Evolutionary conservation across 2,113 vertebrate genomes (phyloP).

Genomic region (Corythornis madagascariensis): DNA sequence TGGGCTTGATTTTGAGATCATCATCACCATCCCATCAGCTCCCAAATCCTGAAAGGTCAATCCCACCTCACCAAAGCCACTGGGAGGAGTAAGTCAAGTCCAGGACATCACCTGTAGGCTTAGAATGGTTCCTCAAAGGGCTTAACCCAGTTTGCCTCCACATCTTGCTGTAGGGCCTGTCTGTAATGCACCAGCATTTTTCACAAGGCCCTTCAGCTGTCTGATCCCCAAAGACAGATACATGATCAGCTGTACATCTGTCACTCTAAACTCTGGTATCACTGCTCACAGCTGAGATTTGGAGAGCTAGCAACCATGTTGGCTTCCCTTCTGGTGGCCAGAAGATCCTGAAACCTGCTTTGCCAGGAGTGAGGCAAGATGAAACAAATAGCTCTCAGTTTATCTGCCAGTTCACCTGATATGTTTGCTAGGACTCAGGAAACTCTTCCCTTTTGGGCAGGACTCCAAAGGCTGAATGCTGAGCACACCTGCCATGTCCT

Average conservation of each 20-base stretch:
- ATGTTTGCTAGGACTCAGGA: neutral
- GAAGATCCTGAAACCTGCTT: neutral
- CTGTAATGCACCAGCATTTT: neutral
- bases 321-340: neutral
- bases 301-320: neutral
- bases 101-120: neutral
- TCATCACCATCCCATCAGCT: neutral
- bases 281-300: neutral
- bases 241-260: neutral
- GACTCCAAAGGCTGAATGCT: neutral
- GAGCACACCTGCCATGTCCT: neutral
- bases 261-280: neutral
- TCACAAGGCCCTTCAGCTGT: slow-evolving; percentile 4
- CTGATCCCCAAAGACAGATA: neutral
- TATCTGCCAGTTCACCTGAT: neutral
- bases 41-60: neutral
- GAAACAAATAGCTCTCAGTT: neutral
- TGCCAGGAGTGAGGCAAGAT: neutral
- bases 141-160: neutral
- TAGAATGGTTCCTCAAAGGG: neutral
- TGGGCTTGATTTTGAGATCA: neutral
- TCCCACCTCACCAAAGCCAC: neutral
- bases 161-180: neutral
- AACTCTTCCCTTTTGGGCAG: neutral
- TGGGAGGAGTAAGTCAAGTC: neutral